Evolutionary conservation across 2,797 vertebrate genomes (phyloP).

Genomic region (Onychomys leucogaster): DNA sequence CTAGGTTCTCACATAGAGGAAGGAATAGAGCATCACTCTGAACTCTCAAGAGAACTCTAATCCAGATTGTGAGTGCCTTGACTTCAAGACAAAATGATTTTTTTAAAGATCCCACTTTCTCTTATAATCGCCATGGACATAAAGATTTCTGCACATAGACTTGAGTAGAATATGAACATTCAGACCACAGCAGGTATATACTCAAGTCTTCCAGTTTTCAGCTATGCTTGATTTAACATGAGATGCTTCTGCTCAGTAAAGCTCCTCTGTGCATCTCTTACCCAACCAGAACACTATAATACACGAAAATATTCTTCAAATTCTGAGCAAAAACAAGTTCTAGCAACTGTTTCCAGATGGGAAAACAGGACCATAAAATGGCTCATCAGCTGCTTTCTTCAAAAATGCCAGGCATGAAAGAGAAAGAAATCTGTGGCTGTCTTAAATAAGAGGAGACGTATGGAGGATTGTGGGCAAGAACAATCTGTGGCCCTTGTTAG

Average conservation of each 20-base stretch:
- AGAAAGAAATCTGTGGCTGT: neutral
- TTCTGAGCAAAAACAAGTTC: slow-evolving; percentile 5
- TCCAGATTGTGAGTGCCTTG: neutral
- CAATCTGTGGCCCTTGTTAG: neutral
- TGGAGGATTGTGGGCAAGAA: neutral
- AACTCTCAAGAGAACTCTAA: neutral
- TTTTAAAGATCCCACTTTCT: neutral
- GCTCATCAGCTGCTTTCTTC: neutral
- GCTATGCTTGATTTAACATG: neutral
- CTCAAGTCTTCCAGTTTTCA: neutral
- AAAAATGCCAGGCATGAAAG: slow-evolving; percentile 33
- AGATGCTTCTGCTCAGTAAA: neutral
- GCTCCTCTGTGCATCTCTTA: neutral
- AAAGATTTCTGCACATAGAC: neutral
- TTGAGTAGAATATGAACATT: neutral
- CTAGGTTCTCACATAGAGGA: neutral
- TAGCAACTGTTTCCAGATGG: slow-evolving; percentile 8
- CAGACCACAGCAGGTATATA: neutral
- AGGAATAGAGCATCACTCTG: neutral
- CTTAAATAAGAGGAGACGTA: neutral
- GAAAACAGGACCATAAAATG: slow-evolving; percentile 1
- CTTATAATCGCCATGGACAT: neutral
- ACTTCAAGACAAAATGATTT: neutral
- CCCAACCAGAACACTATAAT: neutral
- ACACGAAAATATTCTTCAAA: neutral